Evolutionary conservation across 2,113 vertebrate species (phyloP), one percentile per base, ranked within the genome.

Genomic region (Lycocorax pyrrhopterus): DNA sequence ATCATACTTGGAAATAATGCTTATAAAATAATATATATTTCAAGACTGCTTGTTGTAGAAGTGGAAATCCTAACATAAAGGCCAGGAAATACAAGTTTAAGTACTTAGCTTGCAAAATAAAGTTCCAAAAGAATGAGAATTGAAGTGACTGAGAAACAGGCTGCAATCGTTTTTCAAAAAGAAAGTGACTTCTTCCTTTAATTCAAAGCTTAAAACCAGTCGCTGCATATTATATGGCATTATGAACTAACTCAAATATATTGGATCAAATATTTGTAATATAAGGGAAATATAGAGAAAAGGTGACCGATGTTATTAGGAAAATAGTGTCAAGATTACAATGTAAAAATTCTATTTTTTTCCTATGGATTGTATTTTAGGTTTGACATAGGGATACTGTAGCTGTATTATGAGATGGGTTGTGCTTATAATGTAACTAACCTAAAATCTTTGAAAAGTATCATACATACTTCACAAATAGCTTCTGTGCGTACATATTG

Each of bases 71-170:
- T 72, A 68, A 83, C 4, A 15, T 68, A 62, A 51, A 83, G 86
- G 84, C 47, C 75, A 73, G 81, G 56, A 95, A 89, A 88, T 77
- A 69, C 32, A 94, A 56, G 58, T 91, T 55, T 85, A 89, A 95
- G 84, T 83, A 60, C 58, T 96, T 95, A 87, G 47, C 26, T 78
- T 51, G 12, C 41, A 92, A 91, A 97, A 75, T 74, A 63, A 92
- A 68, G 15, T 81, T 95, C 68, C 49, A 60, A 95, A 96, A 85
- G 43, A 83, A 20, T 20, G 26, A 85, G 58, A 74, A 74, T 63
- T 77, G 46, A 96, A 94, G 51, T 0, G 1, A 77, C 60, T 52
- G 46, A 22, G 60, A 80, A 81, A 68, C 19, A 84, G 22, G 33
- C 47, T 81, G 62, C n/a, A 59, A 55, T 64, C 15, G 8, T 41